Conservation (phyloP, 2,113 vertebrate genomes). For the Plestiodon gilberti region DNA sequence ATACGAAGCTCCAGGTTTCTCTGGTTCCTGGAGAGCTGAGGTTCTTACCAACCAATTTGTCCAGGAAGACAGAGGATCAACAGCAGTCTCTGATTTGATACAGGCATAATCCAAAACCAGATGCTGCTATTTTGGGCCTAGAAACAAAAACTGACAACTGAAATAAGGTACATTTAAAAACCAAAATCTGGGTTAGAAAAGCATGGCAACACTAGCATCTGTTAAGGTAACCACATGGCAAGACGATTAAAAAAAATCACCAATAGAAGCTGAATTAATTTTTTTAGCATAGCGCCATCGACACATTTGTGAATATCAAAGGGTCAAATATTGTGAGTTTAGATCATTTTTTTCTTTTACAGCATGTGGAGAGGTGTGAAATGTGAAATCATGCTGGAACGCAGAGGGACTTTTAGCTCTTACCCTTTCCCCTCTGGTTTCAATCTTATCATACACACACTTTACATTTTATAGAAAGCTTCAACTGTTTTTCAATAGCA, state of each 20-base stretch:
- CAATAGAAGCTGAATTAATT: conserved; percentile 54
- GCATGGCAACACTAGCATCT: background rate
- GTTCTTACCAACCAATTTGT: conserved; percentile 60
- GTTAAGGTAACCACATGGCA: conserved; percentile 43
- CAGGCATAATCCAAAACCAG: conserved; percentile 67
- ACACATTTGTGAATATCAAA: conserved; percentile 53
- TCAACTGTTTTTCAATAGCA: too few relatives aligned
- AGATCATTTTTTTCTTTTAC: too few relatives aligned
- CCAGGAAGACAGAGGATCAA: conserved; percentile 49
- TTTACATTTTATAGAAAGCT: too few relatives aligned
- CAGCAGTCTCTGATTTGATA: conserved; percentile 67
- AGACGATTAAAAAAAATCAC: conserved; percentile 21
- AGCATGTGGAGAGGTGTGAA: too few relatives aligned
- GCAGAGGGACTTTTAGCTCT: too few relatives aligned
- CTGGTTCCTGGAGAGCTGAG: conserved; percentile 55
- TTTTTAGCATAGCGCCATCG: conserved; percentile 43
- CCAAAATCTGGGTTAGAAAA: background rate
- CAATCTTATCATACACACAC: too few relatives aligned
- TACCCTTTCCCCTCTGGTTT: too few relatives aligned
- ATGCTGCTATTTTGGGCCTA: conserved; percentile 13
- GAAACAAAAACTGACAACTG: background rate
- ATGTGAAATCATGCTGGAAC: too few relatives aligned
- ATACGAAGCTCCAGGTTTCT: conserved; percentile 49
- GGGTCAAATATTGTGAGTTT: too few relatives aligned
- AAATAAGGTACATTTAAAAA: background rate